phyloP scores from a whole-genome alignment of 2,113 vertebrate species.

The Ramphastos sulfuratus region DNA sequence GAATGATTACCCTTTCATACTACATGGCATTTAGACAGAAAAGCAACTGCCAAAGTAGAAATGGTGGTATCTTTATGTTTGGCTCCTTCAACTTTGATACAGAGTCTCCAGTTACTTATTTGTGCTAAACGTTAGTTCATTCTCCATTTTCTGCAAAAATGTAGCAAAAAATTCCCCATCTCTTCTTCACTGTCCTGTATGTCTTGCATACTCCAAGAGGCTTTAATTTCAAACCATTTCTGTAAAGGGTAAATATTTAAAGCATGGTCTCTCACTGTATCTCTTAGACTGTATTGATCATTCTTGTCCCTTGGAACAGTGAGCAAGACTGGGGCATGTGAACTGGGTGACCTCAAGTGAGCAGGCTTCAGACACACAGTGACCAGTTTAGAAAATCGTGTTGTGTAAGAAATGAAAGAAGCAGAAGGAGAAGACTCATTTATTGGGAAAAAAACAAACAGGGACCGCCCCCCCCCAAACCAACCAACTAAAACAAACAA shows the following conservation, averaged over 20 bases:
- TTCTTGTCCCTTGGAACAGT: not conserved
- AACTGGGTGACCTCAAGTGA: not conserved
- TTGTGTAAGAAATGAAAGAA: not conserved
- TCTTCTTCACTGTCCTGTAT: not conserved
- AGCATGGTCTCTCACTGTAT: not conserved
- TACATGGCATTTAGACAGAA: not conserved
- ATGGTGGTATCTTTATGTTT: not conserved
- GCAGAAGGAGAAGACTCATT: not conserved
- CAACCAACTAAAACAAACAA: no score
- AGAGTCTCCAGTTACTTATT: not conserved
- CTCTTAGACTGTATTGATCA: not conserved
- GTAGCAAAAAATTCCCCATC: not conserved
- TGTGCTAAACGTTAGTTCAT: not conserved
- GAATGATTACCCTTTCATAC: not conserved
- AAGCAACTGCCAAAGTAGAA: not conserved
- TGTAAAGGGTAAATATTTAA: not conserved
- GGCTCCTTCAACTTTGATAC: not conserved
- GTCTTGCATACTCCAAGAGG: not conserved
- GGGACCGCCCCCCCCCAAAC: no score
- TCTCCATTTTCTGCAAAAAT: not conserved
- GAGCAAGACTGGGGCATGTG: not conserved
- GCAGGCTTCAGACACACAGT: not conserved
- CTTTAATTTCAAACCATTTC: not conserved
- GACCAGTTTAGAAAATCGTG: no score
- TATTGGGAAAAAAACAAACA: not conserved